Percentiles rank a stretch among this genome's conserved stretches.
Conservation (phyloP, 2,888 invertebrate species). For the Orchesellides sinensis region DNA sequence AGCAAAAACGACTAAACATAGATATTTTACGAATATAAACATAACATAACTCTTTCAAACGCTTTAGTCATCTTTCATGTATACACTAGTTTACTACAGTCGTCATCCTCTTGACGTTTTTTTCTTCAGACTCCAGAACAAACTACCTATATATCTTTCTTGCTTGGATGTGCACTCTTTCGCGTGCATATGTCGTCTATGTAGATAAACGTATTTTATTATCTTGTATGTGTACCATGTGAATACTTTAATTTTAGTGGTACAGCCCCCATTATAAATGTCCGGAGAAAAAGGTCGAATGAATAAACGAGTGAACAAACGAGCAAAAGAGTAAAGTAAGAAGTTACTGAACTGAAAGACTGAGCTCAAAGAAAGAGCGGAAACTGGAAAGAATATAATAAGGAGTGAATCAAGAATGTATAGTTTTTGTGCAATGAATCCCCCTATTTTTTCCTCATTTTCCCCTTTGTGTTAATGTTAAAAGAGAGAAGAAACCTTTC, state of each 20-base stretch:
- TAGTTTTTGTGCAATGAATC: constrained; percentile 16
- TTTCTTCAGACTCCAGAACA: neutral
- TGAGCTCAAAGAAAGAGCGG: constrained; percentile 61
- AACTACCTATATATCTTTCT: neutral
- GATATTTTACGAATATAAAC: constrained; percentile 54
- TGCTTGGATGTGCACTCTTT: neutral
- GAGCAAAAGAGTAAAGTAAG: constrained; percentile 11
- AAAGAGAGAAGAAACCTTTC: too few relatives aligned
- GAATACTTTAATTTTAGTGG: neutral
- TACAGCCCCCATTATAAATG: constrained; percentile 11
- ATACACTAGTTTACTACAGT: neutral
- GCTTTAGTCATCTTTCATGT: constrained; percentile 3
- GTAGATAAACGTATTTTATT: too few relatives aligned
- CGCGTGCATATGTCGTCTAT: neutral
- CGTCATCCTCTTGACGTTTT: constrained; percentile 12
- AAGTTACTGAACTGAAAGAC: constrained; percentile 55
- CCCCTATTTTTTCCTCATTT: neutral
- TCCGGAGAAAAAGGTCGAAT: constrained; percentile 54
- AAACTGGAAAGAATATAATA: constrained; percentile 57
- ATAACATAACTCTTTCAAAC: constrained; percentile 43
- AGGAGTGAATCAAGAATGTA: constrained; percentile 25
- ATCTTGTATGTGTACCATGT: neutral
- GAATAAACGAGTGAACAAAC: constrained; percentile 38
- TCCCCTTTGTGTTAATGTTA: neutral
- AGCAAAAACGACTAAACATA: constrained; percentile 48